Evolutionary conservation across 2,797 vertebrate species (phyloP).

Genomic region (Lepidocolaptes lacrymiger): DNA sequence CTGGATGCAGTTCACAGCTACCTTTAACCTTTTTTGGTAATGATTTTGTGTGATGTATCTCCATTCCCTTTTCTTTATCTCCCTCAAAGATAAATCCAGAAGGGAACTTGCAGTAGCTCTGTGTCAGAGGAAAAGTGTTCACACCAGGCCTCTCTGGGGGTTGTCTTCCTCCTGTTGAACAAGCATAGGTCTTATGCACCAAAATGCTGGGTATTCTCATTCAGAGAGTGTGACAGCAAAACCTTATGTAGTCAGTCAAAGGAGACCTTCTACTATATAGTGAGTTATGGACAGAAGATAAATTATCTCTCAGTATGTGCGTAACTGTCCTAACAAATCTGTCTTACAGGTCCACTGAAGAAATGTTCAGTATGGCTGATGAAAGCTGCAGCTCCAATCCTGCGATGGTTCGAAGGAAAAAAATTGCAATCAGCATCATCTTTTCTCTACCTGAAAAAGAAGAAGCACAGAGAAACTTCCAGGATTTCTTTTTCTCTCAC

Average conservation of each 20-base stretch:
- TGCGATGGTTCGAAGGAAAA: constrained; percentile 83
- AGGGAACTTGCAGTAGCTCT: neutral
- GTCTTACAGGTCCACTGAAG: constrained; percentile 81
- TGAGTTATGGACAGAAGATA: neutral
- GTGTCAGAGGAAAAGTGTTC: neutral
- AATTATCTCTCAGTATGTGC: neutral
- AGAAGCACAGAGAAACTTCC: constrained; percentile 82
- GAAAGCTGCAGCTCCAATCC: constrained; percentile 86
- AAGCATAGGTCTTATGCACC: neutral
- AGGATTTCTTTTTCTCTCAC: constrained; percentile 89
- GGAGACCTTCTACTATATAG: neutral
- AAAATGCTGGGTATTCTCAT: neutral
- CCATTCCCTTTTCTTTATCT: neutral
- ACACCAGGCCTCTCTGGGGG: neutral
- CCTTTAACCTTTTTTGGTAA: neutral
- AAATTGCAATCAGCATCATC: constrained; percentile 87
- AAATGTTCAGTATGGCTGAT: constrained; percentile 87
- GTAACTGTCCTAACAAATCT: neutral
- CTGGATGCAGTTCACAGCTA: neutral
- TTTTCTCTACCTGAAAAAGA: constrained; percentile 85
- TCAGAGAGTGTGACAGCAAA: neutral
- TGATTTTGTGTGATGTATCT: neutral
- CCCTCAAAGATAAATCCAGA: neutral
- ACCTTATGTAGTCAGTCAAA: neutral
- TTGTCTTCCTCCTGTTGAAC: neutral